Percentiles rank a stretch among this genome's conserved stretches.
Evolutionary conservation across 2,888 invertebrate species (phyloP).

Genomic region (Myathropa florea): DNA sequence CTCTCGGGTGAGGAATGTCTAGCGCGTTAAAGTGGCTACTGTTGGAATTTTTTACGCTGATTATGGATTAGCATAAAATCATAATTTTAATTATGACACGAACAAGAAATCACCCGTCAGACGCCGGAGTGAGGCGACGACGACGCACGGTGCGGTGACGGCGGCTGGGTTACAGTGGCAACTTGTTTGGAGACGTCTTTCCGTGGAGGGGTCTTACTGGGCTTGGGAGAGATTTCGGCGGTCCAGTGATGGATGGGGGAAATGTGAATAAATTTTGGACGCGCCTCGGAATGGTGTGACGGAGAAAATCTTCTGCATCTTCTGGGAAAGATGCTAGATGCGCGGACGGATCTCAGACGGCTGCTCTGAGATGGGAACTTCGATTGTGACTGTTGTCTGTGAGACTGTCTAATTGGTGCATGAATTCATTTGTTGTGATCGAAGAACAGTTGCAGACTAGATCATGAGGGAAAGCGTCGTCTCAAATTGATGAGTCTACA

Average conservation of each 20-base stretch:
- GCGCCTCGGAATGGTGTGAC: neutral
- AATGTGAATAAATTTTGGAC: neutral
- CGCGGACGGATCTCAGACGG: too few relatives aligned
- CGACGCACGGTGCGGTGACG: neutral
- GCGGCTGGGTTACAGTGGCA: neutral
- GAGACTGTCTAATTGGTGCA: too few relatives aligned
- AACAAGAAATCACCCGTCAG: conserved; percentile 37
- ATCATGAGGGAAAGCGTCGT: too few relatives aligned
- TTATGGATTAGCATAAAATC: conserved; percentile 68
- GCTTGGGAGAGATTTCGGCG: neutral
- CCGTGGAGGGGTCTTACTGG: neutral
- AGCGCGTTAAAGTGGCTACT: conserved; percentile 54
- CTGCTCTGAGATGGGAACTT: too few relatives aligned
- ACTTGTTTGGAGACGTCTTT: too few relatives aligned
- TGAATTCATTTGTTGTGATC: too few relatives aligned
- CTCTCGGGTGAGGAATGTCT: conserved; percentile 26
- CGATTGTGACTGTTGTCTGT: too few relatives aligned
- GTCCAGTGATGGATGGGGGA: neutral
- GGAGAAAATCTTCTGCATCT: neutral
- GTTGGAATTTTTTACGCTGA: conserved; percentile 68
- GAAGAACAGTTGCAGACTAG: too few relatives aligned
- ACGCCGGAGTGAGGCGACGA: too few relatives aligned
- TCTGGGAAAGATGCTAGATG: too few relatives aligned
- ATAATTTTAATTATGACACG: conserved; percentile 67
- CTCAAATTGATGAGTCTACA: too few relatives aligned